Base-by-base conservation (phyloP, 2,113 vertebrate genomes). In the Blennius ocellaris region DNA sequence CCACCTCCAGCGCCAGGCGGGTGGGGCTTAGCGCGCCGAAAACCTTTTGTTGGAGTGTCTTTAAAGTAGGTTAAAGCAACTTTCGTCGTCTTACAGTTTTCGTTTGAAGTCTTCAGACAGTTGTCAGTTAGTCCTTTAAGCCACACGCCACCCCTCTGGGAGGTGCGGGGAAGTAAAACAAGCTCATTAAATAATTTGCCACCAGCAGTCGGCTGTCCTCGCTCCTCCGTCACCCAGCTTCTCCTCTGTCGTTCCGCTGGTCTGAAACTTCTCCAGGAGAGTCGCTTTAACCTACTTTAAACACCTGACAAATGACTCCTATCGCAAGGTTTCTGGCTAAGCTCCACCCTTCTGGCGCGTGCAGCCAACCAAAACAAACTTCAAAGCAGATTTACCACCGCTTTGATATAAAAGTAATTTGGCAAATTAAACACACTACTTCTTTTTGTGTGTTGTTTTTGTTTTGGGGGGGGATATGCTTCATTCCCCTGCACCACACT, bases 101-200 rank as follows among this genome's bases (percentile, higher is more conserved):
- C 21, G 4, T 30, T 30, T 30, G 21, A 30, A 38, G 21, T 30
- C 21, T 7, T 7, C 61, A 63, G 52, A 40, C n/a, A 7, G 3
- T 69, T 49, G 14, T 21, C 8, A 7, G 17, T 6, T 12, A 12
- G n/a, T 17, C 6, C 15, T 50, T 37, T 41, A 1, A 52, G 12
- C 16, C 1, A 14, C 49, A 54, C 67, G 7, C 61, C 49, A 21
- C 65, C 48, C 56, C 41, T 68, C 39, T 74, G 76, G 69, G 80
- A 74, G 17, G 0, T 5, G 3, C 57, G 40, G n/a, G 9, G 38
- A 43, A 16, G 43, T 16, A 48, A 56, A 55, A 56, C n/a, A 10
- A 58, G 4, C 30, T 11, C 11, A 11, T 11, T 11, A 44, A 44
- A 30, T 30, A 30, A 30, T 30, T 30, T 30, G 21, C 21, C 21